Conservation (phyloP, 2,888 invertebrate species). For the Thyatira batis region DNA sequence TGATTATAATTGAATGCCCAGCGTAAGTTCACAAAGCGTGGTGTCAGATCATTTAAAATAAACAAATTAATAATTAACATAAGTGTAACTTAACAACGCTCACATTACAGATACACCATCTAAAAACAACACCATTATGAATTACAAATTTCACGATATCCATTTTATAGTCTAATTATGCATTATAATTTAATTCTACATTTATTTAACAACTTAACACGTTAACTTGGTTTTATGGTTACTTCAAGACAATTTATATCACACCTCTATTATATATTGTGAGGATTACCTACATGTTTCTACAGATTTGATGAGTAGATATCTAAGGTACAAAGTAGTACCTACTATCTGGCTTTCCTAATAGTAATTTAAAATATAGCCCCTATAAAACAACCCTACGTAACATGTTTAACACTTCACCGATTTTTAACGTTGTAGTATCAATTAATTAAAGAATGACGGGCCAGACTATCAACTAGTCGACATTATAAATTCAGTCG, state of each 20-base stretch:
- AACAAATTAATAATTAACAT: slow-evolving; percentile 72
- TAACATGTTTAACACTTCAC: slow-evolving; percentile 57
- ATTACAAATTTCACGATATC: slow-evolving; percentile 72
- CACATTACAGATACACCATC: slow-evolving; percentile 67
- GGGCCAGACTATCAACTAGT: slow-evolving; percentile 40
- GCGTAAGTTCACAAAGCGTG: slow-evolving; percentile 54
- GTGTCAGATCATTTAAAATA: slow-evolving; percentile 57
- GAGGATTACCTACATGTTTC: not conserved
- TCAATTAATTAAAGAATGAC: slow-evolving; percentile 68
- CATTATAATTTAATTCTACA: slow-evolving; percentile 67
- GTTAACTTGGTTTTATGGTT: slow-evolving; percentile 35
- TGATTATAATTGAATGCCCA: slow-evolving; percentile 3
- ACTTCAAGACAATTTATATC: slow-evolving; percentile 29
- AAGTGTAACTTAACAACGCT: slow-evolving; percentile 47
- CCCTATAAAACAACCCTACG: slow-evolving; percentile 6
- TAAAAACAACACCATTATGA: slow-evolving; percentile 76
- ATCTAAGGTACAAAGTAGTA: slow-evolving; percentile 5
- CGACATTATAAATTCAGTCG: slow-evolving; percentile 45
- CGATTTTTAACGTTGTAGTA: slow-evolving; percentile 66
- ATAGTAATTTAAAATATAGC: slow-evolving; percentile 24
- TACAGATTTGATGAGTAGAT: slow-evolving; percentile 8
- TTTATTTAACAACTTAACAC: slow-evolving; percentile 64
- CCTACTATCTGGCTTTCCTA: slow-evolving; percentile 1
- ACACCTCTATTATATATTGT: not conserved
- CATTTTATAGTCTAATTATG: slow-evolving; percentile 65